phyloP scores from a whole-genome alignment of 2,797 vertebrate genomes.

The Myotis findleyi region DNA sequence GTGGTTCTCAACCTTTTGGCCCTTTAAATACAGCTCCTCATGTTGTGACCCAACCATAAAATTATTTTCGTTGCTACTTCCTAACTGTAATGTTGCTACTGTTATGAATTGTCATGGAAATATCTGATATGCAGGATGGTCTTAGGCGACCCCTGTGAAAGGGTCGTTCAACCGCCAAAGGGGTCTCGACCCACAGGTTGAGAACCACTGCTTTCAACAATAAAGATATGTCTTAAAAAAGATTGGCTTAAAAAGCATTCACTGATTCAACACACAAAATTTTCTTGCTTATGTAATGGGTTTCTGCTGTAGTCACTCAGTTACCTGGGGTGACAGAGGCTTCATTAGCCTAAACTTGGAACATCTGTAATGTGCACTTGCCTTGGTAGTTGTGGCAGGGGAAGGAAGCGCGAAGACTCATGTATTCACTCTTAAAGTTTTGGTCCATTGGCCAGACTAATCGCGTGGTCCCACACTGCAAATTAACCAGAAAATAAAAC shows the following conservation, averaged over 20 bases:
- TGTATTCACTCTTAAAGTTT: neutral
- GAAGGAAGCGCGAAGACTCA: neutral
- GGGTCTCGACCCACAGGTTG: no score
- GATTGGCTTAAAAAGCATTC: neutral
- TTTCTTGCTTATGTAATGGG: neutral
- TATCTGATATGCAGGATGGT: no score
- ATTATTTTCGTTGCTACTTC: no score
- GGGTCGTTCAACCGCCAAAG: no score
- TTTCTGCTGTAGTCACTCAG: neutral
- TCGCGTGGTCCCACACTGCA: neutral
- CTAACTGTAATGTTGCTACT: no score
- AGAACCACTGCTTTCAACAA: neutral
- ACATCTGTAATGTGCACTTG: neutral
- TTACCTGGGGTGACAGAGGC: neutral
- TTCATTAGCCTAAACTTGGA: constrained; percentile 1
- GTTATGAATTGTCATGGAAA: no score
- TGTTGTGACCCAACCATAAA: no score
- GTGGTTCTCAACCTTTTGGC: no score
- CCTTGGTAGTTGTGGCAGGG: neutral
- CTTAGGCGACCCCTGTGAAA: no score
- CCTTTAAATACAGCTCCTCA: no score
- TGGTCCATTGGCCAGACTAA: neutral
- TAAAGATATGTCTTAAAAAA: neutral
- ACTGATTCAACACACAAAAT: neutral
- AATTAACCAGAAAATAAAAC: constrained; percentile 28